Evolutionary conservation across 35 echinoderm and acorn worm genomes (phyloP).

Genomic region (Ophioderma brevispina): DNA sequence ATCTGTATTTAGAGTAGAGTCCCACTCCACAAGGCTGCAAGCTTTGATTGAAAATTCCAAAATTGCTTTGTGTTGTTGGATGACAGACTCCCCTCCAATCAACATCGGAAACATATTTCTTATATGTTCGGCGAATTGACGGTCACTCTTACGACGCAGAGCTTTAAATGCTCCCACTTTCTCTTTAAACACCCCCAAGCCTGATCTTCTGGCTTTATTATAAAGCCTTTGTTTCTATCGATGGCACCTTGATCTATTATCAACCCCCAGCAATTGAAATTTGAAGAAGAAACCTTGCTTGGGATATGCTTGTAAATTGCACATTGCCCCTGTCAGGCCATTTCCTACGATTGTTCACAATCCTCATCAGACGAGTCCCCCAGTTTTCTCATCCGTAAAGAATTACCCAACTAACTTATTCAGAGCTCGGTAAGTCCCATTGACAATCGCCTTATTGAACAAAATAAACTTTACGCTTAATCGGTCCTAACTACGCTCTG

Average conservation of each 20-base stretch:
- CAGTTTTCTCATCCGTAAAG: constrained; percentile 1
- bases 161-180: constrained; percentile 14
- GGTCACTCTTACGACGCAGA: neutral
- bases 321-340: constrained; percentile 7
- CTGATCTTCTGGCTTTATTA: constrained; percentile 32
- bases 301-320: constrained; percentile 33
- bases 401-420: neutral
- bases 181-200: neutral
- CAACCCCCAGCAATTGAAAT: constrained; percentile 44
- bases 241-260: constrained; percentile 4
- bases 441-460: constrained; percentile 13
- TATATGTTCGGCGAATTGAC: neutral
- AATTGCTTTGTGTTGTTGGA: constrained; percentile 40
- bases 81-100: neutral
- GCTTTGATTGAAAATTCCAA: constrained; percentile 35
- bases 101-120: constrained; percentile 24
- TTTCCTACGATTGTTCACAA: constrained; percentile 5
- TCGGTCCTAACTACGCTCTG: neutral
- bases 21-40: neutral
- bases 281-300: constrained; percentile 23
- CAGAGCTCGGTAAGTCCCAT: neutral
- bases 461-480: neutral
- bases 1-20: neutral
- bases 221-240: constrained; percentile 24
- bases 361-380: neutral